These are phyloP conservation scores for Masticophis lateralis DNA, from an alignment of 2,797 vertebrate genomes.

Conservation along the genomic window DNA sequence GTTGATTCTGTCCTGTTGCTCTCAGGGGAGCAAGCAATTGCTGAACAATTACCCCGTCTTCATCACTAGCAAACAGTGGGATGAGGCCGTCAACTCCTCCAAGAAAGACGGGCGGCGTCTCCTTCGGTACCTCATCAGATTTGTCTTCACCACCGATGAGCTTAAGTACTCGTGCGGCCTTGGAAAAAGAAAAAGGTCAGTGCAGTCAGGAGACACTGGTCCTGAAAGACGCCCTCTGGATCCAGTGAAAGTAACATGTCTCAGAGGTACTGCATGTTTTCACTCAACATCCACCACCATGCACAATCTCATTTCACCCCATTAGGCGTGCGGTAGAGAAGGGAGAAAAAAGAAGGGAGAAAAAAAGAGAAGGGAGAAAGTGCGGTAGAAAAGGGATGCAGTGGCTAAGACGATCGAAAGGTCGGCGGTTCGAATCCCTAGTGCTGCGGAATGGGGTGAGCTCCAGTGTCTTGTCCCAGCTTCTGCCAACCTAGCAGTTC, in stretches of 20 bases:
- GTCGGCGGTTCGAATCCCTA: too few relatives aligned
- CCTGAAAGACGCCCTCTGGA: slow-evolving; percentile 97
- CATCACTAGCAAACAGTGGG: slow-evolving; percentile 99
- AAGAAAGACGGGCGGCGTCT: slow-evolving; percentile 96
- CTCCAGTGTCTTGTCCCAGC: too few relatives aligned
- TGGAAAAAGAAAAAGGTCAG: slow-evolving; percentile 98
- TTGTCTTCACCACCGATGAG: slow-evolving; percentile 98
- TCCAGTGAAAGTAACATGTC: slow-evolving; percentile 99
- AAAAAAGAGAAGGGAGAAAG: too few relatives aligned
- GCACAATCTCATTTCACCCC: slow-evolving; percentile 79
- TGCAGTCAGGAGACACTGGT: slow-evolving; percentile 94
- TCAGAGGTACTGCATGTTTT: slow-evolving; percentile 92
- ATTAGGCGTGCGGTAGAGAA: slow-evolving; percentile 64
- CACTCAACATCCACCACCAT: slow-evolving; percentile 75
- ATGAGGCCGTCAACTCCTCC: slow-evolving; percentile 97
- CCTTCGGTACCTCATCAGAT: slow-evolving; percentile 98
- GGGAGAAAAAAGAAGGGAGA: slow-evolving; percentile 9
- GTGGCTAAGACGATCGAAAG: too few relatives aligned
- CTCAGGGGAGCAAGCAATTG: slow-evolving; percentile 96
- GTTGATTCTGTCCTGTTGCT: not conserved
- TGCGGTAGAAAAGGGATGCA: too few relatives aligned
- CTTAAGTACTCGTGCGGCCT: slow-evolving; percentile 99
- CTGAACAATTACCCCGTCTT: slow-evolving; percentile 98
- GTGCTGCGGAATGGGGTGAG: too few relatives aligned
- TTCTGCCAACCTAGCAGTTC: too few relatives aligned